Evolutionary conservation across 2,888 invertebrate genomes (phyloP), one percentile per base, ranked within the genome.

Genomic region (Tridacna crocea): DNA sequence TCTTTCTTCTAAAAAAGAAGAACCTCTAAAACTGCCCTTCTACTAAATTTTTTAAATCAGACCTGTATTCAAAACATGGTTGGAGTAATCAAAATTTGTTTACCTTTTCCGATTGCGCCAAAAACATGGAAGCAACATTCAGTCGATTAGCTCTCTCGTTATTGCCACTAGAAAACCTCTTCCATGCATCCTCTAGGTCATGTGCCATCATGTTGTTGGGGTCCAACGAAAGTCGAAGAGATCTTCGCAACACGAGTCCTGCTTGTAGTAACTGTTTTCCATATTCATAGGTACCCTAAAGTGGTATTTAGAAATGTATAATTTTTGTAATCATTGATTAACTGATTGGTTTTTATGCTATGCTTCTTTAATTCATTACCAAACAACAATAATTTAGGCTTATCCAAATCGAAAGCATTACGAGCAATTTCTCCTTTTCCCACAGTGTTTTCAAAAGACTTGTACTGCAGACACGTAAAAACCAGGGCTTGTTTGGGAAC

Each of bases 251-350:
- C 19, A 97, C 96, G 75, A 97, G 95, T 0, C 97, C 96, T 6
- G 97, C 97, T 90, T 96, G 96, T 72, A 97, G 95, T 83, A 97
- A 95, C 94, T 97, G 97, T 90, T 96, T 96, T 22, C 97, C 97
- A 91, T 97, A 97, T 88, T 97, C 96, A 94, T 96, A 97, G 24
- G 97, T 97, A 74, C 96, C 96, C 97, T 97, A 93, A 63, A 24
- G 36, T n/a, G n/a, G n/a, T n/a, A n/a, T n/a, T n/a, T n/a, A n/a
- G n/a, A n/a, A n/a, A n/a, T n/a, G n/a, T n/a, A n/a, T n/a, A n/a
- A n/a, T n/a, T n/a, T n/a, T n/a, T n/a, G n/a, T n/a, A n/a, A n/a
- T n/a, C n/a, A n/a, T n/a, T n/a, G n/a, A n/a, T n/a, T n/a, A n/a
- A n/a, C n/a, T n/a, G n/a, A n/a, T n/a, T n/a, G n/a, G n/a, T n/a